A percentile compares a stretch with the other conserved stretches of the same genome.
Evolutionary conservation across 2,797 vertebrate genomes (phyloP).

Genomic region (Danio aesculapii): DNA sequence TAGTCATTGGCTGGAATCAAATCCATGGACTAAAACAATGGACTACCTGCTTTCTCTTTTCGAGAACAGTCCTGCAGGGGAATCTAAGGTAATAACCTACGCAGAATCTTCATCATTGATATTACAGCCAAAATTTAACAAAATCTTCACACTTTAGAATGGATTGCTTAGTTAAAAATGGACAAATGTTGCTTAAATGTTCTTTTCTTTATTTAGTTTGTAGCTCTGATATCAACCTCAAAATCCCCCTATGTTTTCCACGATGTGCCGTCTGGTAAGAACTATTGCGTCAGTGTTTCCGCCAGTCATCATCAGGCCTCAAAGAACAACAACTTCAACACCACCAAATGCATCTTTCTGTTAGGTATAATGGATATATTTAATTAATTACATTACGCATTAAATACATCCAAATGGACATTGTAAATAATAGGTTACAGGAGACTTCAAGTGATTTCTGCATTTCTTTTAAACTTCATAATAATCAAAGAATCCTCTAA

Average conservation of each 20-base stretch:
- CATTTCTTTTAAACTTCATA: background rate
- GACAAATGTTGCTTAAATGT: background rate
- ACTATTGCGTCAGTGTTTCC: conserved; percentile 60
- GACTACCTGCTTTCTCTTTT: conserved; percentile 54
- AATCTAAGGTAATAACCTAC: conserved; percentile 31
- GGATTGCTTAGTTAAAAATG: background rate
- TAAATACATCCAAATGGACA: too few species aligned
- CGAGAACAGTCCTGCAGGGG: background rate
- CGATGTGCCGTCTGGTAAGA: conserved; percentile 31
- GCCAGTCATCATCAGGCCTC: conserved; percentile 38
- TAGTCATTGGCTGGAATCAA: conserved; percentile 40
- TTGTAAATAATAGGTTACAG: too few species aligned
- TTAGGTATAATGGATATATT: conserved; percentile 18
- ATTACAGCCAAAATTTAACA: background rate
- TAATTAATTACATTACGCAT: too few species aligned
- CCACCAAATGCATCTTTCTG: conserved; percentile 49
- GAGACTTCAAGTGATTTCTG: background rate
- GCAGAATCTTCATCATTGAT: background rate
- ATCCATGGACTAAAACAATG: background rate
- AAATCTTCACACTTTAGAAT: background rate
- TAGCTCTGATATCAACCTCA: background rate
- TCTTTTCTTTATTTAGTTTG: background rate
- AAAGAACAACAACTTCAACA: conserved; percentile 28
- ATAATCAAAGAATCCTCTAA: background rate
- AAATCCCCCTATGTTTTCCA: background rate